Conservation (phyloP, 2,113 vertebrate species). For the Trichomycterus rosablanca region DNA sequence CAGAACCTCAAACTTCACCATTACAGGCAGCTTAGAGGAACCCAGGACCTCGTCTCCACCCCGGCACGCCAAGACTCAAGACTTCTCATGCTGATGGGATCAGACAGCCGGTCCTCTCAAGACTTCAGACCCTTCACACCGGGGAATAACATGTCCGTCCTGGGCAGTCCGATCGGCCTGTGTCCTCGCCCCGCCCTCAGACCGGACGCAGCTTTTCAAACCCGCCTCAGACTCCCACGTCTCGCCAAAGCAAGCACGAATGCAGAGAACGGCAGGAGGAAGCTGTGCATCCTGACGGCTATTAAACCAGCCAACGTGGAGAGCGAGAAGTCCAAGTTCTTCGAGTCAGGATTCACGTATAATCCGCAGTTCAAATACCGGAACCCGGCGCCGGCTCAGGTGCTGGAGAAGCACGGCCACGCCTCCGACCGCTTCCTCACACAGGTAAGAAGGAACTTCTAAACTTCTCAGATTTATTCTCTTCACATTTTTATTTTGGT, state of each 20-base stretch:
- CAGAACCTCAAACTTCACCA: slow-evolving; percentile 45
- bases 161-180: slow-evolving; percentile 59
- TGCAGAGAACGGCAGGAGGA: slow-evolving; percentile 65
- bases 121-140: too few relatives aligned
- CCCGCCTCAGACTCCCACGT: slow-evolving; percentile 61
- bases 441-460: slow-evolving; percentile 44
- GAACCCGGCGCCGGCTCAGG: slow-evolving; percentile 66
- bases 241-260: slow-evolving; percentile 61
- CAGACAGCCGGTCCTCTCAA: too few relatives aligned
- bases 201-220: slow-evolving; percentile 39
- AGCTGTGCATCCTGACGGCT: slow-evolving; percentile 80
- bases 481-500: too few relatives aligned
- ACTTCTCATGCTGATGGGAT: slow-evolving; percentile 32
- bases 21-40: slow-evolving; percentile 55
- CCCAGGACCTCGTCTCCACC: slow-evolving; percentile 35
- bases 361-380: slow-evolving; percentile 90
- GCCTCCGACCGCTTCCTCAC: slow-evolving; percentile 80
- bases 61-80: slow-evolving; percentile 34
- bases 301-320: slow-evolving; percentile 90
- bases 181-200: slow-evolving; percentile 53
- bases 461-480: too few relatives aligned
- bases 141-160: slow-evolving; percentile 49
- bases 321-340: slow-evolving; percentile 83
- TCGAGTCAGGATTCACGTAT: slow-evolving; percentile 79
- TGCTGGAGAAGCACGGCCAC: slow-evolving; percentile 75